Percentiles rank a stretch among this genome's conserved stretches.
Conservation (phyloP, 2,113 vertebrate species). For the Spea multiplicata region DNA sequence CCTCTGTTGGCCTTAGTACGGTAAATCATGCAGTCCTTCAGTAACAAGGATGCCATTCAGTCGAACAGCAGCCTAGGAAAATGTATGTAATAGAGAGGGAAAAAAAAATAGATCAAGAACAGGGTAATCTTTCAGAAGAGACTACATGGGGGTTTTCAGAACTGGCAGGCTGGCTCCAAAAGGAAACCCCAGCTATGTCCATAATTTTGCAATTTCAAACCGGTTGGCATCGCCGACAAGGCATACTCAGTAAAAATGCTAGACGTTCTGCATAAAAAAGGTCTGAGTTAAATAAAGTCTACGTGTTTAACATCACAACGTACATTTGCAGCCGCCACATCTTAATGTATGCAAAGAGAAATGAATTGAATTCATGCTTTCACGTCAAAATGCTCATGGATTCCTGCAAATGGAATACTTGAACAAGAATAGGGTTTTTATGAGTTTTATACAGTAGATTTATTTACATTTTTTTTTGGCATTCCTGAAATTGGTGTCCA, state of each 20-base stretch:
- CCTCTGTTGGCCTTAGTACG: conserved; percentile 16
- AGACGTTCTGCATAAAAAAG: neutral
- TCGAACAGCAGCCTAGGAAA: conserved; percentile 8
- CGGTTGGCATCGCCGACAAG: conserved; percentile 30
- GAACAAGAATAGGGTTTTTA: no score
- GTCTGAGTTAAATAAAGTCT: conserved; percentile 3
- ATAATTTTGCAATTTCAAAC: conserved; percentile 10
- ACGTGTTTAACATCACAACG: conserved; percentile 19
- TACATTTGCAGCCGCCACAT: conserved; percentile 1
- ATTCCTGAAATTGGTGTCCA: no score
- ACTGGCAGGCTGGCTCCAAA: conserved; percentile 33
- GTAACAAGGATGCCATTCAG: conserved; percentile 33
- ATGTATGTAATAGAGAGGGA: conserved; percentile 17
- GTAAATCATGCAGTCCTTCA: neutral
- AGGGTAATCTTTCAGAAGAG: conserved; percentile 39
- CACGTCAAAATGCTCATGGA: conserved; percentile 3
- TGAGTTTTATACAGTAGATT: no score
- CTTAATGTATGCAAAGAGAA: conserved; percentile 27
- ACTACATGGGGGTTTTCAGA: conserved; percentile 29
- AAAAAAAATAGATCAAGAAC: conserved; percentile 19
- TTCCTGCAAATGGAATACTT: neutral
- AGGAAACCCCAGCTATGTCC: conserved; percentile 45
- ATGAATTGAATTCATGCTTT: conserved; percentile 10
- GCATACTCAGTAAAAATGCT: conserved; percentile 10
- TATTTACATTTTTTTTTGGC: no score